Base-by-base conservation (phyloP, 2,888 invertebrate species). In the Agriopis leucophaearia region DNA sequence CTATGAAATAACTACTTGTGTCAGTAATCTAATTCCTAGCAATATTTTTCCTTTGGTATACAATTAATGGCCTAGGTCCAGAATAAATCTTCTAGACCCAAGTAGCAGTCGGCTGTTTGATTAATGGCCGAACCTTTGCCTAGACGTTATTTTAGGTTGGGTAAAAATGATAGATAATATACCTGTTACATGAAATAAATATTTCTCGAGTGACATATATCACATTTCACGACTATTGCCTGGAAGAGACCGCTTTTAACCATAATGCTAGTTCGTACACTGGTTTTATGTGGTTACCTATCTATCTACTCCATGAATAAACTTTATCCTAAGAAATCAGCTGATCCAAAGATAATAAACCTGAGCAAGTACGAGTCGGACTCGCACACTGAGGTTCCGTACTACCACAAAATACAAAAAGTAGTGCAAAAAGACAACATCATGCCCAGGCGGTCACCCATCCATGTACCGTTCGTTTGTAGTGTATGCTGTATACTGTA, bases 61-160 rank as follows among this genome's bases (percentile, higher is more conserved):
- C 59, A 59, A 59, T 59, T 50, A 50, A 50, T 59, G 27, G 59
- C 59, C 10, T 48, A 58, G 59, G 18, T 59, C 42, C 36, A 27
- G 42, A 50, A 59, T 59, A 59, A 59, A 59, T 59, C 59, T 48
- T 18, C 50, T 59, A 59, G 48, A 48, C 59, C 59, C 59, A 59
- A 50, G 59, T 59, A 50, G 40, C 40, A 27, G 50, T 59, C 27
- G 16, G 57, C 57, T 15, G 27, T 59, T 50, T 59, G 59, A 59
- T 59, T n/a, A 59, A 59, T 59, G 50, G 42, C 13, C 42, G 16
- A 59, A 42, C 58, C 59, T 50, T 59, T 59, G 40, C 59, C 50
- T 59, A 59, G 50, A 59, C 44, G 52, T 42, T 61, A 52, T 61
- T 50, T 50, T 59, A 50, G 59, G 48, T 48, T 7, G 48, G 36